These are phyloP conservation scores for Brachymystax lenok DNA, from an alignment of 2,797 vertebrate species.

Conservation along the genomic window DNA sequence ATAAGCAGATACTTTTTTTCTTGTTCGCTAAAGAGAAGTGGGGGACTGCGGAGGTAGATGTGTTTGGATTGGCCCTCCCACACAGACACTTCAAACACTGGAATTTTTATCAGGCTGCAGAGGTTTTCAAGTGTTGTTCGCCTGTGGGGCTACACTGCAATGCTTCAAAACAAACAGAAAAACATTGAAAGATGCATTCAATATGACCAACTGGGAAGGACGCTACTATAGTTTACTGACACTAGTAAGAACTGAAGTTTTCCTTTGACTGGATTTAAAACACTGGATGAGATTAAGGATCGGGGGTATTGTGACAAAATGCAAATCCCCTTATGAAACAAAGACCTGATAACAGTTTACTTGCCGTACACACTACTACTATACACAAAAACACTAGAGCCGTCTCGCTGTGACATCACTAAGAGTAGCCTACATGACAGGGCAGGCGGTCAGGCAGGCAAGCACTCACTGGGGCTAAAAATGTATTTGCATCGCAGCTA, in stretches of 20 bases:
- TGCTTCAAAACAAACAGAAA: constrained; percentile 34
- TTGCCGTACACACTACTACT: neutral
- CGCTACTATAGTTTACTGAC: neutral
- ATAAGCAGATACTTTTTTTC: neutral
- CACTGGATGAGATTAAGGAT: neutral
- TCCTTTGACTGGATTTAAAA: neutral
- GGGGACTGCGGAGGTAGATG: constrained; percentile 1
- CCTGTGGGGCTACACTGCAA: constrained; percentile 46
- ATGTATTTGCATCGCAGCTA: neutral
- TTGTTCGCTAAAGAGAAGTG: neutral
- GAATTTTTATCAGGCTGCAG: constrained; percentile 49
- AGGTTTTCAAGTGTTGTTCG: constrained; percentile 38
- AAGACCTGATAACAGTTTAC: neutral
- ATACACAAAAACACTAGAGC: neutral
- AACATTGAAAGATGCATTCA: constrained; percentile 38
- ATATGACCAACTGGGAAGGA: neutral
- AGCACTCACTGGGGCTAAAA: constrained; percentile 6
- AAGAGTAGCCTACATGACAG: neutral
- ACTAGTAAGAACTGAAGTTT: neutral
- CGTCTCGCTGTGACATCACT: no score
- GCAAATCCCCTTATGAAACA: neutral
- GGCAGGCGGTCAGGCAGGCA: neutral
- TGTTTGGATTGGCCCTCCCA: constrained; percentile 22
- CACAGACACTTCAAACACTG: constrained; percentile 23
- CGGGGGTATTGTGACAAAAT: neutral